These are phyloP conservation scores for Dasyornis broadbenti DNA, from an alignment of 2,113 vertebrate species.

Conservation along the genomic window DNA sequence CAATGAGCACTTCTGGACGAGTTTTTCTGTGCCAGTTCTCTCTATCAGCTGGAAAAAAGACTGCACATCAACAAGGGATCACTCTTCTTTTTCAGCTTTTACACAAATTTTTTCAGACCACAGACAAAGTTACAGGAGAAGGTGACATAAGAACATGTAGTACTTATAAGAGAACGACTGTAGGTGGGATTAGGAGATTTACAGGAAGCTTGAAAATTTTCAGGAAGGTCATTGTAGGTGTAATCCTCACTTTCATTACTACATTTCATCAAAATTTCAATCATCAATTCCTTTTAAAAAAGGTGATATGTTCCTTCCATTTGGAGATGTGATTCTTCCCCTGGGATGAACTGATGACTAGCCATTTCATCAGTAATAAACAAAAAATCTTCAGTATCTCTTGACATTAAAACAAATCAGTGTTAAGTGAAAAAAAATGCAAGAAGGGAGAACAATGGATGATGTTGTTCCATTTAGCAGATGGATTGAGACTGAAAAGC, in stretches of 20 bases:
- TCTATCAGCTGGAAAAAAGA: neutral
- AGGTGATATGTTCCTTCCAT: neutral
- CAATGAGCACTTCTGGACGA: neutral
- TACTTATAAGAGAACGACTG: neutral
- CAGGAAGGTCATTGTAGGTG: neutral
- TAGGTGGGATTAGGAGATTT: neutral
- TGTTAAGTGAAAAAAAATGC: neutral
- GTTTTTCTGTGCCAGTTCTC: neutral
- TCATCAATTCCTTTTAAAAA: conserved; percentile 21
- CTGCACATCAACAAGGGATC: neutral
- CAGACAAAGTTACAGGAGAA: neutral
- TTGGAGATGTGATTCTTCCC: conserved; percentile 20
- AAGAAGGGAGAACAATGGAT: neutral
- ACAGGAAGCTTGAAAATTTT: neutral
- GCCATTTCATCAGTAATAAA: conserved; percentile 36
- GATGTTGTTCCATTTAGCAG: neutral
- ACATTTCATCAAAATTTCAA: conserved; percentile 26
- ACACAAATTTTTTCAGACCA: neutral
- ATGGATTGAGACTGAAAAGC: neutral
- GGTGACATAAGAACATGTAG: neutral
- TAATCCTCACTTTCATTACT: neutral
- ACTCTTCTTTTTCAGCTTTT: neutral
- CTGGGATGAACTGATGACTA: neutral
- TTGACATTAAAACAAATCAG: neutral
- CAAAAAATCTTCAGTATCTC: conserved; percentile 17